Conservation (phyloP, 2,797 vertebrate species). For the Tamandua tetradactyla region DNA sequence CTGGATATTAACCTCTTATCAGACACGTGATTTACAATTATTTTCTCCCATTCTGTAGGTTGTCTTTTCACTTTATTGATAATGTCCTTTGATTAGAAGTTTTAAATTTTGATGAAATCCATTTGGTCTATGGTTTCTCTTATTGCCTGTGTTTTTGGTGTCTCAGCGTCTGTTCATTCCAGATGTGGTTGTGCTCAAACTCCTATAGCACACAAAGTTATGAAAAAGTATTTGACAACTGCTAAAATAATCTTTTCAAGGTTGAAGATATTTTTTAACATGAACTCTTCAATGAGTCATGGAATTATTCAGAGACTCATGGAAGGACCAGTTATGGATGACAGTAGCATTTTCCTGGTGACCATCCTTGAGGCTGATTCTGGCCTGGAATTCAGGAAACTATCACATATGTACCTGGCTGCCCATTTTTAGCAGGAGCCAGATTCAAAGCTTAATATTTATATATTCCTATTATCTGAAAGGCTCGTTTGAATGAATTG, state of each 20-base stretch:
- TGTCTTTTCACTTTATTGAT: no score
- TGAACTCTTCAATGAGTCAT: constrained; percentile 58
- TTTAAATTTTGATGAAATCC: no score
- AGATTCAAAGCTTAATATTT: not conserved
- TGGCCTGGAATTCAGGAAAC: not conserved
- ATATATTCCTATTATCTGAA: not conserved
- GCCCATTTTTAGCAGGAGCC: no score
- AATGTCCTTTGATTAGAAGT: no score
- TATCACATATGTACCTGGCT: not conserved
- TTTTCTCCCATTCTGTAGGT: no score
- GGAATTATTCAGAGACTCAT: constrained; percentile 67
- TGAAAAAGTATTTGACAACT: constrained; percentile 74
- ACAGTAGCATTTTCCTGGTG: not conserved
- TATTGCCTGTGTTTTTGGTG: no score
- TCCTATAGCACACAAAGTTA: constrained; percentile 69
- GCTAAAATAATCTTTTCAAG: constrained; percentile 72
- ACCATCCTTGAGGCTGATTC: not conserved
- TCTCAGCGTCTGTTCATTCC: not conserved
- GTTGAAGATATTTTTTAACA: constrained; percentile 66
- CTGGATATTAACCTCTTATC: no score
- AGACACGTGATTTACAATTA: no score
- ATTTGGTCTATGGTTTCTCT: no score
- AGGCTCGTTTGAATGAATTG: not conserved
- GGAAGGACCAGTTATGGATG: not conserved
- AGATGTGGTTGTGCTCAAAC: constrained; percentile 65